Evolutionary conservation across 2,888 invertebrate genomes (phyloP), one percentile per base, ranked within the genome.

Genomic region (Archips crataeganus): DNA sequence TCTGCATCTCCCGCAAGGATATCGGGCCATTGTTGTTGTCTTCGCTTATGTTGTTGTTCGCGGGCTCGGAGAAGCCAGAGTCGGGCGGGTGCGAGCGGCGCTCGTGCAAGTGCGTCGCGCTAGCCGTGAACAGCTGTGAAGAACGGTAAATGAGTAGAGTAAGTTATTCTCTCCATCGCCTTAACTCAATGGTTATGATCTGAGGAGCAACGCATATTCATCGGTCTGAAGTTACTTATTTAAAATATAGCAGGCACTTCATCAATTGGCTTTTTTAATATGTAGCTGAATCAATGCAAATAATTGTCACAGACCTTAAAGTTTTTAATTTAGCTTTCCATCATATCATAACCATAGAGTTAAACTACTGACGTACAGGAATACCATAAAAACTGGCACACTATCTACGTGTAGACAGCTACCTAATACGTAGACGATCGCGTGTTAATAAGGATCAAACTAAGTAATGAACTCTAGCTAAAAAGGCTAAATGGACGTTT

Each of bases 1-100:
- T 95, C 87, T 95, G 95, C 92, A 95, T 91, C 85, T 95, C 95
- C 34, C 94, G 92, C 70, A 94, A 85, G 23, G 95, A 95, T 77
- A 95, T 95, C 45, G 95, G 95, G 0, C 95, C 95, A 81, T 95
- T 95, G 88, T 95, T 95, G 87, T 95, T 95, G 86, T 95, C 95
- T 78, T 95, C 95, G 81, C 86, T 87, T 81, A 92, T 86, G 84
- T 93, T 93, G 85, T 93, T 93, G 88, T 92, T 93, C 76, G 80
- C 90, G 23, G 93, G 91, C 80, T 93, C 94, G 1, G 90, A 89
- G 89, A 93, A 91, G 57, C 91, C 93, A 1, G 93, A 90, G 79
- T 93, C 94, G 65, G 93, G 91, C 15, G 91, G 92, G 71, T 90
- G 90, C 15, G 88, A 77, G 76, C 90, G 90, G n/a, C 90, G 88